A percentile compares a stretch with the other conserved stretches of the same genome.
These are phyloP conservation scores for Buceros bicornis DNA, from an alignment of 2,797 vertebrate genomes.

Conservation along the genomic window DNA sequence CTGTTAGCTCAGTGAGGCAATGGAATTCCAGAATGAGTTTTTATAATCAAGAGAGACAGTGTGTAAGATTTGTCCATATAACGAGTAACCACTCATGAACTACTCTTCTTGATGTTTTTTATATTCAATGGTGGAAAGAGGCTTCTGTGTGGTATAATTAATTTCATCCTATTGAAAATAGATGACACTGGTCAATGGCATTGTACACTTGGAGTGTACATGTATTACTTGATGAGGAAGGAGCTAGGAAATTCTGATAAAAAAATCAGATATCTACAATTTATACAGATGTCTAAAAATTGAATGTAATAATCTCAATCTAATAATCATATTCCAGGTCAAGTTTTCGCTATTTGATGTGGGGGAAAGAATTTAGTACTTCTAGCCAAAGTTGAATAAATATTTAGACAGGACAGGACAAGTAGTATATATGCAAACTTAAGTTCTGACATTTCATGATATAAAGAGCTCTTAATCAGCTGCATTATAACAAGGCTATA, in stretches of 20 bases:
- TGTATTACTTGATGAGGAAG: neutral
- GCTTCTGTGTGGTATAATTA: neutral
- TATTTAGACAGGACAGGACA: neutral
- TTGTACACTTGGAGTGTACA: neutral
- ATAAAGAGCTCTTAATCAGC: neutral
- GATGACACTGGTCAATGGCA: neutral
- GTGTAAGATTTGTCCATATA: neutral
- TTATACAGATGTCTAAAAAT: neutral
- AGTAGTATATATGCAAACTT: neutral
- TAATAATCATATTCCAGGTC: neutral
- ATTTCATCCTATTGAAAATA: neutral
- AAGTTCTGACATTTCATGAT: neutral
- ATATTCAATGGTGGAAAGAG: neutral
- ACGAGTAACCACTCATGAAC: neutral
- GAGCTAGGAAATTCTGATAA: neutral
- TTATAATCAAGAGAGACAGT: neutral
- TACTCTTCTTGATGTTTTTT: neutral
- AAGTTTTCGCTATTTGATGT: neutral
- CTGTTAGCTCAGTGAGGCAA: neutral
- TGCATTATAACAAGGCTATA: neutral
- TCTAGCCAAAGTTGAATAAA: neutral
- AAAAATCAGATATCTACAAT: neutral
- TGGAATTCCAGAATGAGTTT: neutral
- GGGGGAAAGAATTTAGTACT: neutral
- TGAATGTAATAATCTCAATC: neutral